Evolutionary conservation across 2,113 vertebrate species (phyloP).

Genomic region (Corythoichthys haematopterus): DNA sequence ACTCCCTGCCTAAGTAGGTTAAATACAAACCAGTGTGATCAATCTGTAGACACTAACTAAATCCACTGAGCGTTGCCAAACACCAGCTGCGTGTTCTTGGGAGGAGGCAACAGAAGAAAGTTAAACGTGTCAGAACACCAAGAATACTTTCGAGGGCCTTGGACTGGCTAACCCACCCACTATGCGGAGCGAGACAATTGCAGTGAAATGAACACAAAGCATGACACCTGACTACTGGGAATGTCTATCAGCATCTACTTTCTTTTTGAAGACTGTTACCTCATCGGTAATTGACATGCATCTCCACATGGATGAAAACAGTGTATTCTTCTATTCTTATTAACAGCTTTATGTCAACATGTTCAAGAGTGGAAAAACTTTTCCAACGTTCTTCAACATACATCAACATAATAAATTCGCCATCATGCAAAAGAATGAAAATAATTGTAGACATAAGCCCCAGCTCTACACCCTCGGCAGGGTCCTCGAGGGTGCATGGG

Average conservation of each 20-base stretch:
- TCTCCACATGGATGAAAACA: too few species aligned
- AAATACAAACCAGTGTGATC: constrained; percentile 60
- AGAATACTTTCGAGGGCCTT: not conserved
- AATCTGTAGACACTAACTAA: constrained; percentile 52
- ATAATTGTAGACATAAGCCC: too few species aligned
- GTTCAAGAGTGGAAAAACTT: too few species aligned
- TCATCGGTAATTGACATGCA: too few species aligned
- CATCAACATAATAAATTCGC: too few species aligned
- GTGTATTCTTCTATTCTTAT: too few species aligned
- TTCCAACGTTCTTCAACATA: too few species aligned
- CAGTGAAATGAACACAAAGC: not conserved
- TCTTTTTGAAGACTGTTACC: too few species aligned
- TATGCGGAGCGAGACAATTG: not conserved
- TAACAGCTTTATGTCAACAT: too few species aligned
- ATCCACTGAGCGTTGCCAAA: constrained; percentile 31
- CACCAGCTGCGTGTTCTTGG: constrained; percentile 15
- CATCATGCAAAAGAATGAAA: too few species aligned
- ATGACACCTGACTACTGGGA: not conserved
- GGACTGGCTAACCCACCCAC: constrained; percentile 5
- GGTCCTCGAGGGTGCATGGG: too few species aligned
- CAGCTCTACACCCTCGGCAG: too few species aligned
- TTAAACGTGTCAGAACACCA: not conserved
- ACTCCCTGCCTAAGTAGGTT: constrained; percentile 62
- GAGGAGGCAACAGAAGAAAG: constrained; percentile 7
- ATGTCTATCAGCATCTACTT: not conserved